A percentile compares a stretch with the other conserved stretches of the same genome.
phyloP scores from a whole-genome alignment of 1,140 invertebrate species.

The Drosophila simulans region DNA sequence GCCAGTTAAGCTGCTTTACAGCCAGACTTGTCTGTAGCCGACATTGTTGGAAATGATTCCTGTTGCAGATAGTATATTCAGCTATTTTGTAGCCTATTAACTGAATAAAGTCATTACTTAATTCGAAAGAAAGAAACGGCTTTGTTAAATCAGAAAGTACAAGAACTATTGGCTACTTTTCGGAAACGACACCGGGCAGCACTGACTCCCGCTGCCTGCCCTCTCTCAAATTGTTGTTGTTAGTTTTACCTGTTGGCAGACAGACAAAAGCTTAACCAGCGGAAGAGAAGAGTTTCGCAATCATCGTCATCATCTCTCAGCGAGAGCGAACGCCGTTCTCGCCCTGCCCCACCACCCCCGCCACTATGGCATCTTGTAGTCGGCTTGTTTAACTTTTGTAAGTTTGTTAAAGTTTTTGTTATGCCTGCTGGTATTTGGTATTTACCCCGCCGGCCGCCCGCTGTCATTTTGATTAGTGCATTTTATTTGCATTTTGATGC shows the following conservation, averaged over 20 bases:
- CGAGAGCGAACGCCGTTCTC: slow-evolving; percentile 1
- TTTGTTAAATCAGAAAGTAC: no score
- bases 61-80: no score
- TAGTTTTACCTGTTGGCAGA: slow-evolving; percentile 71
- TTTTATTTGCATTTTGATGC: slow-evolving; percentile 72
- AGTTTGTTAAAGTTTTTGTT: slow-evolving; percentile 73
- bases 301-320: slow-evolving; percentile 59
- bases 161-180: background rate
- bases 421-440: slow-evolving; percentile 43
- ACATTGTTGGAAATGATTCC: background rate
- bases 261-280: slow-evolving; percentile 54
- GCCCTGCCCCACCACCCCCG: background rate
- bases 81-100: background rate
- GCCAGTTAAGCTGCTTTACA: background rate
- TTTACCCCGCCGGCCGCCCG: background rate
- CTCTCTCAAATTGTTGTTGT: slow-evolving; percentile 46
- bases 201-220: background rate
- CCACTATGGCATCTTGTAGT: background rate
- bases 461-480: slow-evolving; percentile 70
- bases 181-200: background rate
- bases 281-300: slow-evolving; percentile 57
- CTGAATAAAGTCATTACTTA: no score
- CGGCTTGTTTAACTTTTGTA: slow-evolving; percentile 62
- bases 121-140: no score
- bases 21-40: background rate